Evolutionary conservation across 1,140 invertebrate species (phyloP), one percentile per base, ranked within the genome.

Genomic region (Drusus annulatus): DNA sequence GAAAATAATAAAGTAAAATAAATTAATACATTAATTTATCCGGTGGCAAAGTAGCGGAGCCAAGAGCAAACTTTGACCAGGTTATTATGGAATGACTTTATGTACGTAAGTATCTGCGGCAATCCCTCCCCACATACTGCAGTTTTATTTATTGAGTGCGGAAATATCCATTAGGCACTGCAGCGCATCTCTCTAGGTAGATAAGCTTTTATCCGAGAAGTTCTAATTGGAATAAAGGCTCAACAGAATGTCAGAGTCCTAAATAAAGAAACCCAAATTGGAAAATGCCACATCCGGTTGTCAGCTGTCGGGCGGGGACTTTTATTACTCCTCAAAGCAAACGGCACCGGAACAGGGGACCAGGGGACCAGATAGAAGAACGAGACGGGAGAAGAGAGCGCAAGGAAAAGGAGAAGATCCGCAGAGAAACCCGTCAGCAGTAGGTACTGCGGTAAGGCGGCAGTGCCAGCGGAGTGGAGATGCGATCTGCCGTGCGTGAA

Each of bases 401-500:
- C 13, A n/a, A n/a, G n/a, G 60, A 25, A 2, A 1, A 13, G 7
- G 23, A 28, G 62, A 15, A 65, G 36, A 36, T 25, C 62, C 62
- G 6, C 62, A 65, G 62, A 65, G 62, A 28, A 65, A 65, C n/a
- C 62, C 28, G 15, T 8, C 28, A 65, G 62, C 36, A 45, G 8
- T 45, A 45, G 36, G 31, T 8, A 36, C 31, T 36, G 10, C 36
- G 2, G 36, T 45, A 45, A 0, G 36, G 10, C 10, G 36, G 36
- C 13, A 45, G 23, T 63, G 2, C 21, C 21, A 2, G 65, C 65
- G 17, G 65, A 7, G 31, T 54, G 68, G 68, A 71, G 52, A 71
- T 52, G 50, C 10, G 68, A 71, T 71, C 68, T 50, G 6, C 23
- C 68, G 68, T 71, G 68, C 68, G 68, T 71, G 68, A 71, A 71